phyloP scores from a whole-genome alignment of 2,888 invertebrate species.

The Arrhopalites spinosus region DNA sequence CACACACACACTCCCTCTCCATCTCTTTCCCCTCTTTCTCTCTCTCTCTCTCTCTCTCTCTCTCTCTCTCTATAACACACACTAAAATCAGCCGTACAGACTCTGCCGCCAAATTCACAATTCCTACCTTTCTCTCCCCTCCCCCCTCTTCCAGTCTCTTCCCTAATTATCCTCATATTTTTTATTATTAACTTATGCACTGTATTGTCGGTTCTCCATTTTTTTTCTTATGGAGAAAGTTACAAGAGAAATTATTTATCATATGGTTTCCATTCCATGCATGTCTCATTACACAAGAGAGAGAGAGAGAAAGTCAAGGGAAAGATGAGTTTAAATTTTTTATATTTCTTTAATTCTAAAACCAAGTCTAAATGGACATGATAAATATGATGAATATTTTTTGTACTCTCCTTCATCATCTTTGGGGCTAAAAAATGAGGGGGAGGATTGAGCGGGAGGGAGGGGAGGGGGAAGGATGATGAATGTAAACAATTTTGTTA shows the following conservation, averaged over 20 bases:
- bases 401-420: too few species aligned
- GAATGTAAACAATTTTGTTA: not conserved
- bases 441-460: not conserved
- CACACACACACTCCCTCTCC: conserved; percentile 32
- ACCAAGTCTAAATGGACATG: not conserved
- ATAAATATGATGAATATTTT: too few species aligned
- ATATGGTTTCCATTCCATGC: not conserved
- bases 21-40: conserved; percentile 11
- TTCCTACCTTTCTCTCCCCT: conserved; percentile 10
- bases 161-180: not conserved
- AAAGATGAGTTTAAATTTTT: too few species aligned
- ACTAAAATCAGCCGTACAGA: not conserved
- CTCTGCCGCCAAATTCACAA: not conserved
- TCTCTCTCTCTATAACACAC: too few species aligned
- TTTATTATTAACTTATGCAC: not conserved
- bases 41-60: conserved; percentile 10
- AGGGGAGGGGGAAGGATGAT: too few species aligned
- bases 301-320: not conserved
- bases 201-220: not conserved
- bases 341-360: too few species aligned
- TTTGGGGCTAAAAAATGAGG: not conserved
- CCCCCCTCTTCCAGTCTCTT: not conserved
- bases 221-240: not conserved
- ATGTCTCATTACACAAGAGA: not conserved
- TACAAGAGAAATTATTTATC: not conserved